These are phyloP conservation scores for Bergia puertoricense DNA, from an alignment of 92 coral and sea anemone genomes.

Conservation along the genomic window DNA sequence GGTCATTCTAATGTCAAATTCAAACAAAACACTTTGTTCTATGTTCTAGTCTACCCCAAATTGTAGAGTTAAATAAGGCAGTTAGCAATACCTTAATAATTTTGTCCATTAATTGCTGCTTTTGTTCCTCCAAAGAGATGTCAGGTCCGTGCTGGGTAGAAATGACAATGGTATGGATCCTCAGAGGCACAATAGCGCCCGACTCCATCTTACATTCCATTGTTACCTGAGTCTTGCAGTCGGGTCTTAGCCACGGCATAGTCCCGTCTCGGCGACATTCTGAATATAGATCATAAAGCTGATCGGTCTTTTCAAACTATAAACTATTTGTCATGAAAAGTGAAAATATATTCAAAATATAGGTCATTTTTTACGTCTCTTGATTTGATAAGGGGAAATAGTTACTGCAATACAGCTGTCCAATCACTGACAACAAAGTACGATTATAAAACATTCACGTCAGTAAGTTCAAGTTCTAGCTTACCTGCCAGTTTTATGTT, in stretches of 20 bases:
- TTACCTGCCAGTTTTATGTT: constrained; percentile 50
- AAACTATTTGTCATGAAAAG: too few species aligned
- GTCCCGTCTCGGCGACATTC: constrained; percentile 63
- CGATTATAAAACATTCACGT: too few species aligned
- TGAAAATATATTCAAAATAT: too few species aligned
- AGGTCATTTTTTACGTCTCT: too few species aligned
- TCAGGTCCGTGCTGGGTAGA: constrained; percentile 65
- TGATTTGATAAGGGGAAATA: too few species aligned
- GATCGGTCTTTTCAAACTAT: not conserved
- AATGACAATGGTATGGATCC: constrained; percentile 65
- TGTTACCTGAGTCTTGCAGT: constrained; percentile 74
- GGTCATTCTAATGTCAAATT: not conserved
- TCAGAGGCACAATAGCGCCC: constrained; percentile 53
- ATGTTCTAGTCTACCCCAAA: not conserved
- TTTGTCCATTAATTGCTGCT: constrained; percentile 51
- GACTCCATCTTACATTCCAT: constrained; percentile 57
- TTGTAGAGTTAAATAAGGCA: not conserved
- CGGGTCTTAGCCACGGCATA: constrained; percentile 69
- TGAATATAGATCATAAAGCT: not conserved
- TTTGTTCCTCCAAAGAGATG: constrained; percentile 37
- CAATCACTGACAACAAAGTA: too few species aligned
- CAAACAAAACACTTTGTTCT: not conserved
- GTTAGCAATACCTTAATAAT: constrained; percentile 52
- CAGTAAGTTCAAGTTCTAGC: not conserved
- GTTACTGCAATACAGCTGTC: too few species aligned